These are phyloP conservation scores for Bufo gargarizans DNA, from an alignment of 2,113 vertebrate genomes.

Conservation along the genomic window DNA sequence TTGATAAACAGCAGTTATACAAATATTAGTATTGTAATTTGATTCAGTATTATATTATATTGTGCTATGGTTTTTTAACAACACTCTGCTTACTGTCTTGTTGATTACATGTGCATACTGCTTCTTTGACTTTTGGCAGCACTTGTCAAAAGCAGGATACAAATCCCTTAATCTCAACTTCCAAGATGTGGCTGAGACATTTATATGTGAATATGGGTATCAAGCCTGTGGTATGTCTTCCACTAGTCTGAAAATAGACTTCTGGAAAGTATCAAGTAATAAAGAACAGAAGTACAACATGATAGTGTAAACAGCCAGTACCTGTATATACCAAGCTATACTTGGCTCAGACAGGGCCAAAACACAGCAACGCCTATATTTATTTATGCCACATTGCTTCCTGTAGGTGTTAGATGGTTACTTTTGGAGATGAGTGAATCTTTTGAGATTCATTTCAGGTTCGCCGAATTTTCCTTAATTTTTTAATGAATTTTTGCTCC, in stretches of 20 bases:
- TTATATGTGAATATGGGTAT: not conserved
- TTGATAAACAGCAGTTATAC: too few species aligned
- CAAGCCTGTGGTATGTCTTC: not conserved
- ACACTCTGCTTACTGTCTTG: too few species aligned
- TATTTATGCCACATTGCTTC: not conserved
- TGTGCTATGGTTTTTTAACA: not conserved
- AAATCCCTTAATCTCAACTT: not conserved
- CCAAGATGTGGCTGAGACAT: not conserved
- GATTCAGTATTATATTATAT: too few species aligned
- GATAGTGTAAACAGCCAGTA: not conserved
- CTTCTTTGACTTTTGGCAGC: too few species aligned
- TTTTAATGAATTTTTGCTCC: too few species aligned
- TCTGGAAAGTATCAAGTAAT: constrained; percentile 16
- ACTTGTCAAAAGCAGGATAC: not conserved
- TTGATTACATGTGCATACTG: not conserved
- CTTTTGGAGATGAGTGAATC: too few species aligned
- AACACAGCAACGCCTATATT: not conserved
- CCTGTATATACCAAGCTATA: too few species aligned
- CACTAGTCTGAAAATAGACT: constrained; percentile 15
- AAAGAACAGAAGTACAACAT: not conserved
- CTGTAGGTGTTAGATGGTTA: not conserved
- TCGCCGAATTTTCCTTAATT: too few species aligned
- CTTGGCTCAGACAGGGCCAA: not conserved
- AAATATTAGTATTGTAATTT: too few species aligned
- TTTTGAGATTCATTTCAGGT: too few species aligned